Conservation (phyloP, 2,888 invertebrate genomes). For the Rhodophaea formosa region DNA sequence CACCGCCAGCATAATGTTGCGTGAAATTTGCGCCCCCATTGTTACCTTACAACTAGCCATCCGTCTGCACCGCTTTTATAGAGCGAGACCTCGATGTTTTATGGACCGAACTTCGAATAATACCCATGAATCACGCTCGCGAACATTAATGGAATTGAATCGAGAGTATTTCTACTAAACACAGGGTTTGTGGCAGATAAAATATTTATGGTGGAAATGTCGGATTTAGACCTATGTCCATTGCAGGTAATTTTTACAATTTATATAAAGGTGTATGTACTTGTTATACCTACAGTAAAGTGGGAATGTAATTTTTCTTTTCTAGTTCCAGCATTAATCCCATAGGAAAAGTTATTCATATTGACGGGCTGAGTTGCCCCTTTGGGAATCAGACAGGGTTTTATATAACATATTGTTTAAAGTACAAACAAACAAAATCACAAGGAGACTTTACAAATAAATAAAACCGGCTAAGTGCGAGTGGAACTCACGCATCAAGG, state of each 20-base stretch:
- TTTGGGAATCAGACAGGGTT: too few species aligned
- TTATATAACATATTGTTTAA: too few species aligned
- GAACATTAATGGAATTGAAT: constrained; percentile 30
- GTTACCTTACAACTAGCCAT: constrained; percentile 59
- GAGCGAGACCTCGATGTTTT: constrained; percentile 50
- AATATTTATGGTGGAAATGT: constrained; percentile 13
- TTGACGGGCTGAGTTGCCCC: too few species aligned
- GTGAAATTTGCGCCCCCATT: constrained; percentile 73
- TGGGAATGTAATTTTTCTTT: too few species aligned
- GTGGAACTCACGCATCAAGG: too few species aligned
- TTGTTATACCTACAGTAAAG: too few species aligned
- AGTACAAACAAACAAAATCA: too few species aligned
- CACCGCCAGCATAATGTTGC: constrained; percentile 67
- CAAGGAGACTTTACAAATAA: too few species aligned
- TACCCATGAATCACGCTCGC: constrained; percentile 36
- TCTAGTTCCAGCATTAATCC: too few species aligned
- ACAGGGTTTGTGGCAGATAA: constrained; percentile 13
- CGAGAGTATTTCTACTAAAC: constrained; percentile 15
- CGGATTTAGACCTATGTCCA: constrained; percentile 2
- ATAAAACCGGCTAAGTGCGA: too few species aligned
- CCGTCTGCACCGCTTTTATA: constrained; percentile 52
- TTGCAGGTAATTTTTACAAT: neutral
- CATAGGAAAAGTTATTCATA: too few species aligned
- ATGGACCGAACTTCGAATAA: constrained; percentile 49
- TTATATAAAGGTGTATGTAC: too few species aligned